A percentile compares a stretch with the other conserved stretches of the same genome.
Evolutionary conservation across 2,797 vertebrate genomes (phyloP).

Genomic region (Acanthurus leucopareius): DNA sequence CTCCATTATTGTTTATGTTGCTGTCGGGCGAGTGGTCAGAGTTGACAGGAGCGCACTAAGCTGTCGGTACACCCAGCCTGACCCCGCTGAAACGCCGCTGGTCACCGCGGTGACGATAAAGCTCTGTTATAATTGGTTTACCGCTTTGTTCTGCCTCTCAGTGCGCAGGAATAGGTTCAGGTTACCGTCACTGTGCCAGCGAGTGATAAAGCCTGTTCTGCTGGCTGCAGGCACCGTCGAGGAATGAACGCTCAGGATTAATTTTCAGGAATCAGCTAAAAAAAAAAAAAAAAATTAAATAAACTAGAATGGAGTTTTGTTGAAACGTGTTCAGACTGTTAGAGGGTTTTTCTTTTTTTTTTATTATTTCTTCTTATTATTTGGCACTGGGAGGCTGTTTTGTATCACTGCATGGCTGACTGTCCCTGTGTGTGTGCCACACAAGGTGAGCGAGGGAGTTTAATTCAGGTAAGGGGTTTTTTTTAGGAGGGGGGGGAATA

Average conservation of each 20-base stretch:
- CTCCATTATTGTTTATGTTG: conserved; percentile 59
- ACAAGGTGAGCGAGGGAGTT: conserved; percentile 55
- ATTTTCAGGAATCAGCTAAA: conserved; percentile 69
- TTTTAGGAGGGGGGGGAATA: conserved; percentile 9
- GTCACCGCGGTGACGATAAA: conserved; percentile 77
- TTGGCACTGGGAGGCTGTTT: conserved; percentile 44
- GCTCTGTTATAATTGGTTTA: conserved; percentile 83
- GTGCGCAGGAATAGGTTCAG: conserved; percentile 68
- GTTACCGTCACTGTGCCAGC: conserved; percentile 74
- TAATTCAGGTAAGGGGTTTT: conserved; percentile 40
- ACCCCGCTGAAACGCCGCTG: conserved; percentile 74
- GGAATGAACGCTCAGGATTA: conserved; percentile 69
- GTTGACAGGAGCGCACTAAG: conserved; percentile 69
- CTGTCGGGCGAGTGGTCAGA: conserved; percentile 51
- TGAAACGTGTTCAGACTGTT: conserved; percentile 66
- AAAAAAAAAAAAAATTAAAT: conserved; percentile 50
- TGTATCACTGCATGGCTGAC: conserved; percentile 36
- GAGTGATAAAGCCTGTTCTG: conserved; percentile 65
- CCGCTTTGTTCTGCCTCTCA: conserved; percentile 74
- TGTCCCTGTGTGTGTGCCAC: conserved; percentile 50
- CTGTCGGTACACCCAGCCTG: conserved; percentile 69
- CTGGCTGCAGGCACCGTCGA: conserved; percentile 67
- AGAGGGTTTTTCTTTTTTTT: conserved; percentile 37
- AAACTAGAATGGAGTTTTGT: conserved; percentile 56
- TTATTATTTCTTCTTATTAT: conserved; percentile 1